Evolutionary conservation across 2,888 invertebrate genomes (phyloP), one percentile per base, ranked within the genome.

Genomic region (Pheosia gnoma): DNA sequence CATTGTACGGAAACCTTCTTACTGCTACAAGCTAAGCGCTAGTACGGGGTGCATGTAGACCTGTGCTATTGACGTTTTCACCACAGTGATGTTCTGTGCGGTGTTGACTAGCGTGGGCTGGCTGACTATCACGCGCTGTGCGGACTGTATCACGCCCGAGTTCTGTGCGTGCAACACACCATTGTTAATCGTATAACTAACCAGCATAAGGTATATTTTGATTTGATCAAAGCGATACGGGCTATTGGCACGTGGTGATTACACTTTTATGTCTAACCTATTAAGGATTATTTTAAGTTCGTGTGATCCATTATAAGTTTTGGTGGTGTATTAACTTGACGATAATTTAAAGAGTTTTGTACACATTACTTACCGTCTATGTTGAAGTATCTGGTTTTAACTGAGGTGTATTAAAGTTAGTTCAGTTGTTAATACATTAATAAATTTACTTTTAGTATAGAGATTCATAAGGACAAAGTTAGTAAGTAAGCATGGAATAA

Each of bases 141-240:
- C 82, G 57, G 92, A 86, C 78, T 94, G 93, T 77, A 94, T 91
- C 83, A 94, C 91, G 68, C 92, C 93, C 54, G 91, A 83, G 71
- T 92, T 93, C 93, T 93, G 90, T 78, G 73, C 78, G 75, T 74
- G 67, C 75, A 72, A 72, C 56, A 67, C 37, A 65, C 41, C 56
- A 52, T 52, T 58, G 47, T 54, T 36, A 43, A 54, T n/a, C 11
- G 38, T 54, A 54, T 38, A 37, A 8, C 11, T 54, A 54, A n/a
- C 38, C 38, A 0, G 25, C 38, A 54, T 39, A 54, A 38, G 54
- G n/a, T 54, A 8, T 38, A 25, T 25, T 51, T 51, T 51, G 3
- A 8, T 51, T 47, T 47, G 47, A 47, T 3, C 47, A n/a, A 47
- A 47, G 47, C 11, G n/a, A 45, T 4, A 47, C n/a, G 47, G n/a